phyloP scores from a whole-genome alignment of 2,113 vertebrate species.

The Calonectris borealis region DNA sequence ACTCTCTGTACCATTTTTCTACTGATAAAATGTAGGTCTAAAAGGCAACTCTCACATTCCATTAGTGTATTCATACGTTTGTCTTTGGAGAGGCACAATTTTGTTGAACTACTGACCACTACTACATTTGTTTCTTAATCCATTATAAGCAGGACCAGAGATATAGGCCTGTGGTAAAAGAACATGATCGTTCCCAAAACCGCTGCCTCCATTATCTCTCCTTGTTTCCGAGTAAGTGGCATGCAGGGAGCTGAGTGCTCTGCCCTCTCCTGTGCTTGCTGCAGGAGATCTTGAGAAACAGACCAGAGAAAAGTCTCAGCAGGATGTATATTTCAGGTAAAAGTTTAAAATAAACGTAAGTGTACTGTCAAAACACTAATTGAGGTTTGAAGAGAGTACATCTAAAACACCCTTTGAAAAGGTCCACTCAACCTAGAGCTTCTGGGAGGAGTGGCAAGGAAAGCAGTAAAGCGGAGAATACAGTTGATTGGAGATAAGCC shows the following conservation, averaged over 20 bases:
- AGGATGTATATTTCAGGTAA: background rate
- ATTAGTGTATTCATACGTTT: background rate
- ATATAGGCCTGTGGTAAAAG: background rate
- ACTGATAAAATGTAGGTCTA: background rate
- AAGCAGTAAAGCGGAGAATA: background rate
- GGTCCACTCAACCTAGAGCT: background rate
- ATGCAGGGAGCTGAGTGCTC: background rate
- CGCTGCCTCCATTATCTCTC: background rate
- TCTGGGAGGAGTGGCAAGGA: background rate
- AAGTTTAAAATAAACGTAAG: background rate
- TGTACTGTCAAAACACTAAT: background rate
- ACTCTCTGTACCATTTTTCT: background rate
- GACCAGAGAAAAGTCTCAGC: background rate
- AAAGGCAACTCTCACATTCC: background rate
- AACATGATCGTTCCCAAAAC: fast-evolving
- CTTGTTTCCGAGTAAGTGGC: background rate
- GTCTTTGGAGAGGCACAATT: background rate
- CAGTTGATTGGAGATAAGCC: background rate
- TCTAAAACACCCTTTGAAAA: background rate
- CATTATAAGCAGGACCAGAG: background rate
- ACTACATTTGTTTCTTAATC: background rate
- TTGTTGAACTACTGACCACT: background rate
- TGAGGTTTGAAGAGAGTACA: background rate
- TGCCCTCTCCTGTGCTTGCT: background rate
- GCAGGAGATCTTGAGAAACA: background rate